Conservation (phyloP, 2,113 vertebrate species). For the Ondatra zibethicus region DNA sequence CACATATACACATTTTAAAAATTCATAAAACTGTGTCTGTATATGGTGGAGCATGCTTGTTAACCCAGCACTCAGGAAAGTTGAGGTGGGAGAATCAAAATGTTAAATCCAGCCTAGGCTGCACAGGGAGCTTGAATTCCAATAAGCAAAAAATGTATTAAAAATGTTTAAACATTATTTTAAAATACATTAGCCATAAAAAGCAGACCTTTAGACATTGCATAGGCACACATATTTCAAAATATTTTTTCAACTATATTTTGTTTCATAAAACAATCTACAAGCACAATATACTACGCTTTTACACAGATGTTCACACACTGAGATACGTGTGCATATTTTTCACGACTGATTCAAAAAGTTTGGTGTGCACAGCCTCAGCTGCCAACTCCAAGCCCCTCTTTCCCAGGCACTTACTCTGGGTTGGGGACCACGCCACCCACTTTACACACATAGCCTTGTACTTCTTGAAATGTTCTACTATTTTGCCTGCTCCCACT, state of each 20-base stretch:
- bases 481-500: background rate
- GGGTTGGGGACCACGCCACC: background rate
- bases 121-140: background rate
- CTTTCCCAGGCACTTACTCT: background rate
- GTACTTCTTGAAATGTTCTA: background rate
- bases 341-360: background rate
- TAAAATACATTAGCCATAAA: background rate
- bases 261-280: slow-evolving; percentile 12
- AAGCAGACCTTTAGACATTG: background rate
- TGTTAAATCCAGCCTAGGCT: background rate
- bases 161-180: background rate
- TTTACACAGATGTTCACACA: background rate
- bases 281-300: background rate
- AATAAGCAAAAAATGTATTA: background rate
- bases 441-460: background rate
- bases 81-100: background rate
- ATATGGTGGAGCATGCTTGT: background rate
- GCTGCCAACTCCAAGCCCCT: background rate
- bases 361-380: background rate
- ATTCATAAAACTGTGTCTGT: background rate
- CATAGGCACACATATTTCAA: background rate
- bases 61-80: background rate
- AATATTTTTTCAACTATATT: slow-evolving; percentile 33
- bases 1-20: background rate
- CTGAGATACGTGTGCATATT: background rate